Evolutionary conservation across 2,113 vertebrate species (phyloP), one percentile per base, ranked within the genome.

Genomic region (Erythrocebus patas): DNA sequence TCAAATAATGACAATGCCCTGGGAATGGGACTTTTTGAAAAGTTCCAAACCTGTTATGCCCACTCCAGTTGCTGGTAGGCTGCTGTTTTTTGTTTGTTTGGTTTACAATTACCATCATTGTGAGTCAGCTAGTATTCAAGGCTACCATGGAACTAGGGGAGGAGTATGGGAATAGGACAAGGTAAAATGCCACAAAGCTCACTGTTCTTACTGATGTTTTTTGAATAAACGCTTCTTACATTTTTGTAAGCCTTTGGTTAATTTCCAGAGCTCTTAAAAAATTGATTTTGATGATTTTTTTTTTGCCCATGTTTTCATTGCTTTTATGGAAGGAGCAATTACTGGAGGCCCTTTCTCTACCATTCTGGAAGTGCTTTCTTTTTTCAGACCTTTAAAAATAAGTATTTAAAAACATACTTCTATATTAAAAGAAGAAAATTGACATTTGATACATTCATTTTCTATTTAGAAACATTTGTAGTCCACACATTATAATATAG

Each of bases 391-490:
- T 96, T 73, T 38, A 59, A 94, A 90, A 82, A 70, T 75, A 97
- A 92, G 32, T 91, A 91, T 93, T 96, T 85, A 38, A 78, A 94
- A 86, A 70, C 38, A 35, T 35, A 81, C 27, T 93, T 91, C 25
- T 52, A 48, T 32, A 76, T 7, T 59, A 89, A 95, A 95, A 68
- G 10, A 91, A 93, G 13, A 97, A 72, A 89, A 92, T 83, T 86
- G 86, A 64, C 59, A 95, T 59, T 79, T 73, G 50, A 72, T 73
- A 40, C 23, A 86, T 79, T 93, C 22, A 82, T 85, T 50, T 83
- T 81, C 75, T 52, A 10, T 82, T 84, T 43, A 97, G 70, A 94
- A 75, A 43, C 8, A 64, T 52, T 82, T 78, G 50, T 3, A 81
- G 35, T 75, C 50, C 57, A 61, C 22, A 64, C 3, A 48, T 80